Evolutionary conservation across 2,888 invertebrate genomes (phyloP), one percentile per base, ranked within the genome.

Genomic region (Cryptocheilus praepositus): DNA sequence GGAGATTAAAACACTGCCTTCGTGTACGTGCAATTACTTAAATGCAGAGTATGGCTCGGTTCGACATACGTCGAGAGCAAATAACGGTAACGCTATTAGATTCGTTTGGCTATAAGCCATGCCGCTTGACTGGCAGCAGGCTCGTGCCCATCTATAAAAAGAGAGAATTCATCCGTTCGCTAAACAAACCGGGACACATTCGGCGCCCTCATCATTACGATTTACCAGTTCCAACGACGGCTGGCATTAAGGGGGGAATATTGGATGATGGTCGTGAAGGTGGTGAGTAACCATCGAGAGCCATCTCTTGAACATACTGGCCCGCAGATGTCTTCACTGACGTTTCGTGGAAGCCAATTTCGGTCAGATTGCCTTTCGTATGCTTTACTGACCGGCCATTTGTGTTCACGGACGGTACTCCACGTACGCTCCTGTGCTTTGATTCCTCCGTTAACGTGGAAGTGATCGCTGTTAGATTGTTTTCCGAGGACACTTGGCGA

Each of bases 1-100:
- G 36, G 36, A 36, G 36, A 36, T 36, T 36, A 36, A 36, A 36
- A 52, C 45, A 36, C 46, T 46, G 46, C 57, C 18, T 62, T 45
- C 18, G 64, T 57, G 53, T 65, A 74, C 75, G 78, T 73, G 74
- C 75, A 80, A 81, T 81, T 80, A 81, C 71, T 74, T 72, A 73
- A 78, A 79, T 74, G 76, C 51, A 13, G 43, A 44, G 49, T 22
- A 44, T 61, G 61, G 56, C 62, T 55, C 65, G 57, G 46, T 16
- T 15, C 46, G 46, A 54, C 69, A 66, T 67, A 71, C 71, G 64
- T 71, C 65, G 65, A 61, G 72, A 54, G 71, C 71, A 74, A 71
- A 73, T 65, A 76, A 68, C 66, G 21, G 43, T 57, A 45, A 67
- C 36, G 36, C 25, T 21, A 16, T 54, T 51, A 25, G 45, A 36